Evolutionary conservation across 1,140 invertebrate species (phyloP).

Genomic region (Drosophila ironensis): DNA sequence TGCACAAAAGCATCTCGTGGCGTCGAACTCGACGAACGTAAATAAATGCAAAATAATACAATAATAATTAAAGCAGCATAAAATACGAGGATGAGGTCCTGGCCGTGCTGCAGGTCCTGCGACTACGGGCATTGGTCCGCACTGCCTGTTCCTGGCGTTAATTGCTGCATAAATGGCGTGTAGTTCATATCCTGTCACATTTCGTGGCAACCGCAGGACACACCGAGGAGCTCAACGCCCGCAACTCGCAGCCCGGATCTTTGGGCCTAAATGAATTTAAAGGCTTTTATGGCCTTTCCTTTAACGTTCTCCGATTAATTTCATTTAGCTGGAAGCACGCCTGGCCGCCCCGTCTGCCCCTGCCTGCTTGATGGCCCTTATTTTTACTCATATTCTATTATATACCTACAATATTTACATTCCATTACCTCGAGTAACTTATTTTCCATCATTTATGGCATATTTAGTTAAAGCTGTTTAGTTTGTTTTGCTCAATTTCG

Average conservation of each 20-base stretch:
- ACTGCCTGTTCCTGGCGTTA: constrained; percentile 58
- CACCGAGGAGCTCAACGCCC: constrained; percentile 1
- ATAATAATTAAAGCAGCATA: constrained; percentile 73
- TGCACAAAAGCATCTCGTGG: constrained; percentile 20
- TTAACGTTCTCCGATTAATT: constrained; percentile 70
- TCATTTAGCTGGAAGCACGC: constrained; percentile 53
- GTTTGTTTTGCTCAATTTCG: constrained; percentile 1
- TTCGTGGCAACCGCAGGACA: constrained; percentile 52
- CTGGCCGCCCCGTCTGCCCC: too few species aligned
- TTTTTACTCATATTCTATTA: neutral
- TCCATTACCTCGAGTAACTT: too few species aligned
- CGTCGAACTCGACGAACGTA: constrained; percentile 37
- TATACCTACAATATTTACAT: neutral
- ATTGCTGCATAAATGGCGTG: constrained; percentile 76
- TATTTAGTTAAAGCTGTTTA: too few species aligned
- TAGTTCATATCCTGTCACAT: constrained; percentile 75
- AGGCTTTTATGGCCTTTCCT: constrained; percentile 52
- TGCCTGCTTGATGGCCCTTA: neutral
- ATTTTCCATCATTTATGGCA: too few species aligned
- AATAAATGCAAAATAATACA: constrained; percentile 79
- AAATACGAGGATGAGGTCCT: constrained; percentile 22
- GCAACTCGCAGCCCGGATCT: neutral
- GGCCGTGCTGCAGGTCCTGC: constrained; percentile 16
- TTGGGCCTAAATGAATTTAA: constrained; percentile 66
- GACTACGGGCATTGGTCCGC: neutral